Evolutionary conservation across 2,888 invertebrate genomes (phyloP).

Genomic region (Lobophora halterata): DNA sequence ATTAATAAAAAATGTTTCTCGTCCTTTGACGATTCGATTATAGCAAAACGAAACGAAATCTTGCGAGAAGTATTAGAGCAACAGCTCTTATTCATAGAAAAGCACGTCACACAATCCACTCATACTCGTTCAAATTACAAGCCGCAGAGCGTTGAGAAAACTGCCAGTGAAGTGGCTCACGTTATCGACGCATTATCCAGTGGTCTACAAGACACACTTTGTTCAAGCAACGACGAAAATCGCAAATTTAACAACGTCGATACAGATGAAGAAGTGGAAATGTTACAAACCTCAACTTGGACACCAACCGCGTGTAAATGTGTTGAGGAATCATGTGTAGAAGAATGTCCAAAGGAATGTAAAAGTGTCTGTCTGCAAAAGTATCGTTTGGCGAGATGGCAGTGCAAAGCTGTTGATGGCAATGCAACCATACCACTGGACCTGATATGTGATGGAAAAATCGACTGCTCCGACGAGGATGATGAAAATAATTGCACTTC

Average conservation of each 20-base stretch:
- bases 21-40: slow-evolving; percentile 27
- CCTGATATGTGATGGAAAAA: slow-evolving; percentile 63
- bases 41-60: slow-evolving; percentile 41
- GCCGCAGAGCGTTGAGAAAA: slow-evolving; percentile 24
- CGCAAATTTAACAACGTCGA: slow-evolving; percentile 10
- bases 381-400: slow-evolving; percentile 46
- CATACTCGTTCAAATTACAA: slow-evolving; percentile 5
- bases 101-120: slow-evolving; percentile 22
- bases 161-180: slow-evolving; percentile 41
- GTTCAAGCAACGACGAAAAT: slow-evolving; percentile 28
- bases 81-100: slow-evolving; percentile 46
- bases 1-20: slow-evolving; percentile 43
- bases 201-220: slow-evolving; percentile 46
- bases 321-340: slow-evolving; percentile 38
- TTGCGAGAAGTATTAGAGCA: slow-evolving; percentile 42
- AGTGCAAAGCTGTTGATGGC: slow-evolving; percentile 48
- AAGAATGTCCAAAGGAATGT: slow-evolving; percentile 46
- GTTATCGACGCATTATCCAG: slow-evolving; percentile 46
- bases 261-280: background rate
- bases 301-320: slow-evolving; percentile 48
- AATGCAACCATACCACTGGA: slow-evolving; percentile 44
- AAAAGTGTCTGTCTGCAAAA: slow-evolving; percentile 52
- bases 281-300: slow-evolving; percentile 17
- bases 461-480: slow-evolving; percentile 62
- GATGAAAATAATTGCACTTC: slow-evolving; percentile 56